Conservation (phyloP, 2,888 invertebrate genomes). For the Drosophila rellima region DNA sequence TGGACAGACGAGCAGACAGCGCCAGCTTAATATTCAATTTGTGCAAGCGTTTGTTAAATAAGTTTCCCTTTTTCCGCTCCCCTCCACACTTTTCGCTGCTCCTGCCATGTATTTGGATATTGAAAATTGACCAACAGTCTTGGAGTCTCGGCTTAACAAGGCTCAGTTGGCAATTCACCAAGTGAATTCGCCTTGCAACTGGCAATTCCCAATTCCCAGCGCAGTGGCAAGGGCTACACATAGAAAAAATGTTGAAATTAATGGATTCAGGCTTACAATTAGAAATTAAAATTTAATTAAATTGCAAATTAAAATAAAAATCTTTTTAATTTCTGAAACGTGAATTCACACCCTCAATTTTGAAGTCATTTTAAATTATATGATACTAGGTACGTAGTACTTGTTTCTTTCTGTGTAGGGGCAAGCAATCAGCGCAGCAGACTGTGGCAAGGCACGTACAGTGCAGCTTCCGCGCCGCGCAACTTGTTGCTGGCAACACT, state of each 20-base stretch:
- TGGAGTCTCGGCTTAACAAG: constrained; percentile 51
- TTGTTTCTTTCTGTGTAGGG: background rate
- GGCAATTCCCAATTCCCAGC: constrained; percentile 18
- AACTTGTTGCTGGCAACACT: constrained; percentile 79
- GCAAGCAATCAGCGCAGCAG: constrained; percentile 26
- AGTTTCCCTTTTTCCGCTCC: constrained; percentile 5
- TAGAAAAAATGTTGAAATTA: too few species aligned
- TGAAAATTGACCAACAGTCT: constrained; percentile 51
- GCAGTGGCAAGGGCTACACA: constrained; percentile 8
- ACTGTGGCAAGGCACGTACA: constrained; percentile 63
- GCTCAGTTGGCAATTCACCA: constrained; percentile 14
- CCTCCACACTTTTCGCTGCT: background rate
- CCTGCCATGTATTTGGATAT: constrained; percentile 69
- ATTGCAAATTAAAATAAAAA: too few species aligned
- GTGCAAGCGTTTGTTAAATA: constrained; percentile 72
- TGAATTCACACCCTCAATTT: too few species aligned
- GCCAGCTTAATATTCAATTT: constrained; percentile 79
- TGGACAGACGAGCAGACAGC: constrained; percentile 21
- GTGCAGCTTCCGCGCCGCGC: constrained; percentile 69
- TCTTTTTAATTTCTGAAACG: too few species aligned
- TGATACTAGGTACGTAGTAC: background rate
- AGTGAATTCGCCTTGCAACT: constrained; percentile 17
- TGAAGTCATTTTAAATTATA: background rate
- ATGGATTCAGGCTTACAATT: too few species aligned
- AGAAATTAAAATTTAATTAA: too few species aligned